A percentile compares a stretch with the other conserved stretches of the same genome.
These are phyloP conservation scores for Panonychus citri DNA, from an alignment of 1,140 invertebrate genomes.

Conservation along the genomic window DNA sequence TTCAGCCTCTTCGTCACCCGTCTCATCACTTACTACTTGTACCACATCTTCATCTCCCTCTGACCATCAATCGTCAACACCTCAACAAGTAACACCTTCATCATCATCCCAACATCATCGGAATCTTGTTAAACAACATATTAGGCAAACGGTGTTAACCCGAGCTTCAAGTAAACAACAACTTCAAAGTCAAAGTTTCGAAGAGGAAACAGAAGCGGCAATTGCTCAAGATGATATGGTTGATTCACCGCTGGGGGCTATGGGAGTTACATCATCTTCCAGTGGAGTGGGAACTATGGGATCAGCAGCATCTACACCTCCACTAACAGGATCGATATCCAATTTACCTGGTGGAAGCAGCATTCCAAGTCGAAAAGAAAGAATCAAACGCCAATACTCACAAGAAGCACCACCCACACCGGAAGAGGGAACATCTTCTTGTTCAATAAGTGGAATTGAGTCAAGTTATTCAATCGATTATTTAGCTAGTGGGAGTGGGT, in stretches of 20 bases:
- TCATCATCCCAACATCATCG: constrained; percentile 29
- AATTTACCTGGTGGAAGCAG: constrained; percentile 1
- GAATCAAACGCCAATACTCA: constrained; percentile 2
- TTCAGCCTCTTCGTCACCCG: constrained; percentile 23
- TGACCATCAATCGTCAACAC: neutral
- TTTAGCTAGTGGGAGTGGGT: neutral
- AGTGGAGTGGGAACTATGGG: neutral
- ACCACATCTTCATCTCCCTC: constrained; percentile 14
- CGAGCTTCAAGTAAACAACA: constrained; percentile 39
- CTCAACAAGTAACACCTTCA: neutral
- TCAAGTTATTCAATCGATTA: neutral
- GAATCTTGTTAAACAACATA: constrained; percentile 56
- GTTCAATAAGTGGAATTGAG: neutral
- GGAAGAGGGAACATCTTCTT: neutral
- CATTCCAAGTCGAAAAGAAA: constrained; percentile 8
- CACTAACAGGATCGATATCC: neutral
- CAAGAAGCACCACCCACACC: neutral
- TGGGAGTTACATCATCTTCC: constrained; percentile 16
- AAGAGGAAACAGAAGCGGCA: constrained; percentile 32
- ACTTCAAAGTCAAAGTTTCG: constrained; percentile 30
- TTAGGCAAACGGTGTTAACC: constrained; percentile 65
- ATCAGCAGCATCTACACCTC: neutral
- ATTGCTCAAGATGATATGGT: constrained; percentile 26
- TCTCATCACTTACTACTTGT: constrained; percentile 26
- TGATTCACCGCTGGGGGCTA: constrained; percentile 15